phyloP scores from a whole-genome alignment of 1,140 invertebrate genomes.

The Lerema accius region DNA sequence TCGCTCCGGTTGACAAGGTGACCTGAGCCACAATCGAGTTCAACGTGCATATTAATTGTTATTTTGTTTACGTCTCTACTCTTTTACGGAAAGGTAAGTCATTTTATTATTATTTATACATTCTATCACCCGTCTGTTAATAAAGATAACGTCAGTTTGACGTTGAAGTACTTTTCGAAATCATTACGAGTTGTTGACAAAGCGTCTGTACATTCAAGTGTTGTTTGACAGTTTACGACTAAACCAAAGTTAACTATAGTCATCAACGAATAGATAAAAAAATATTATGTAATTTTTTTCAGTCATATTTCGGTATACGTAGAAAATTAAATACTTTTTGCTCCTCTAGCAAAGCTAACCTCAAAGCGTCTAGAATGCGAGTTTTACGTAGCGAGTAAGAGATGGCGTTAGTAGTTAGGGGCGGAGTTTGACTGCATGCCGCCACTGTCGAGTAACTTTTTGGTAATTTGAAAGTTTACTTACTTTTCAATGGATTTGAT shows the following conservation, averaged over 20 bases:
- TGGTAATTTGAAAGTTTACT: no score
- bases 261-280: slow-evolving; percentile 9
- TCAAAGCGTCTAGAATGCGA: no score
- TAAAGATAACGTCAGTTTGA: slow-evolving; percentile 16
- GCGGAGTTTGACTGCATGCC: no score
- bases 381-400: no score
- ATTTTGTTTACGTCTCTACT: slow-evolving; percentile 42
- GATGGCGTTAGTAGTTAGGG: no score
- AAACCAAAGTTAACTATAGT: slow-evolving; percentile 1
- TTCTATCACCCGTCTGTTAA: slow-evolving; percentile 12
- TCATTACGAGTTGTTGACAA: slow-evolving; percentile 36
- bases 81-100: slow-evolving; percentile 44
- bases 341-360: no score
- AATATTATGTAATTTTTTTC: neutral
- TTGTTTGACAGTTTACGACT: slow-evolving; percentile 19
- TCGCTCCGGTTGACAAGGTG: slow-evolving; percentile 58
- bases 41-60: slow-evolving; percentile 29
- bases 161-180: slow-evolving; percentile 1
- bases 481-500: no score
- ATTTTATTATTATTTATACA: slow-evolving; percentile 37
- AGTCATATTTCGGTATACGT: neutral
- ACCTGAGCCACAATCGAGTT: slow-evolving; percentile 71
- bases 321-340: neutral
- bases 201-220: slow-evolving; percentile 53
- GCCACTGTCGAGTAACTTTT: no score